Percentiles rank a stretch among this genome's conserved stretches.
Evolutionary conservation across 2,113 vertebrate species (phyloP).

Genomic region (Spea multiplicata): DNA sequence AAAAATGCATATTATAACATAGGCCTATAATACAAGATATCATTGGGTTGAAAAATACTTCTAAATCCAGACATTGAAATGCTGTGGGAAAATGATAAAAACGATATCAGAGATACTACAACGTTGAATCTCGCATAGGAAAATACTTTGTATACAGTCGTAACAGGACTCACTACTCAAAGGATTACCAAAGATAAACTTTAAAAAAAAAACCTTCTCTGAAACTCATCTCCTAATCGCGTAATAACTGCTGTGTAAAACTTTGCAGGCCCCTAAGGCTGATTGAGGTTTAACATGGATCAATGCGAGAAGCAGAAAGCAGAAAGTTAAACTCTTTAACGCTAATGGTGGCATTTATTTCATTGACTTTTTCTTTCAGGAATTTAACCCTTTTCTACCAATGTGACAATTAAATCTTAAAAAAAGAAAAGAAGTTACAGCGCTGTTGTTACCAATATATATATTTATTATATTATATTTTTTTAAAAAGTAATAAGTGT

Average conservation of each 20-base stretch:
- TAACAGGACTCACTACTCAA: not conserved
- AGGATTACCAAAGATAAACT: not conserved
- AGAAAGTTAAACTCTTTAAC: not conserved
- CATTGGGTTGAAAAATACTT: not conserved
- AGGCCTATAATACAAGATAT: not conserved
- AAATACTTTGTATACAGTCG: not conserved
- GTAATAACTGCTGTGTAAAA: constrained; percentile 14
- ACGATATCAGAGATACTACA: not conserved
- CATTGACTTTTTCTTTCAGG: no score
- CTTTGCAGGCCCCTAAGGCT: constrained; percentile 7
- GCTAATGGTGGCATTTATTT: not conserved
- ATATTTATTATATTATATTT: no score
- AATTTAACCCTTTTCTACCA: no score
- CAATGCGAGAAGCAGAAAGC: constrained; percentile 1
- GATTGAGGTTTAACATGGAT: not conserved
- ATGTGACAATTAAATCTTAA: no score
- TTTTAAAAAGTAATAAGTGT: no score
- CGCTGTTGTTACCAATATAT: no score
- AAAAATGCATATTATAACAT: not conserved
- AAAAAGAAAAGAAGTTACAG: no score
- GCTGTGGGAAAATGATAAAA: not conserved
- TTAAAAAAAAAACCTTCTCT: not conserved
- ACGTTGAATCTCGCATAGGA: not conserved
- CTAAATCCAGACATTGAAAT: not conserved
- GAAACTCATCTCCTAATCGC: constrained; percentile 11